Evolutionary conservation across 1,140 invertebrate genomes (phyloP).

Genomic region (Pseudomyrmex concolor): DNA sequence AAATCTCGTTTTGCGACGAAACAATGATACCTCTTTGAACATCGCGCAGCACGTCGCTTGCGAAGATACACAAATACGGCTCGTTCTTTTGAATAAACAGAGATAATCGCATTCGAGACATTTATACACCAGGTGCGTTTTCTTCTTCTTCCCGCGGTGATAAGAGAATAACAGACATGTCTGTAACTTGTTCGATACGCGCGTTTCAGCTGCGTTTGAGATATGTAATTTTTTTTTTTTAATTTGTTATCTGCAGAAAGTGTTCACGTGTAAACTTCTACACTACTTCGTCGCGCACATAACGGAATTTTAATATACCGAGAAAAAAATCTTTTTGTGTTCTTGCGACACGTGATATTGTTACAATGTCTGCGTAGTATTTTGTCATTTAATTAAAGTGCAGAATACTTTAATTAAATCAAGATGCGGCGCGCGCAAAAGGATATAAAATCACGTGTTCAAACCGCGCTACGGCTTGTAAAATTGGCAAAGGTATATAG

Average conservation of each 20-base stretch:
- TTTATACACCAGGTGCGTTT: not conserved
- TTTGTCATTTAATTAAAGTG: not conserved
- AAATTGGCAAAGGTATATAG: not conserved
- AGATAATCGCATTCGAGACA: constrained; percentile 5
- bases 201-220: no score
- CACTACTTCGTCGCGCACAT: no score
- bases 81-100: constrained; percentile 21
- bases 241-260: no score
- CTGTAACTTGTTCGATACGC: not conserved
- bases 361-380: not conserved
- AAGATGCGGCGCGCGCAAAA: not conserved
- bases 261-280: no score
- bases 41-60: not conserved
- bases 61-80: not conserved
- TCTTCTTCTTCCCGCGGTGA: not conserved
- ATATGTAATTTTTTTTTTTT: no score
- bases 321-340: not conserved
- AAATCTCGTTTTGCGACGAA: constrained; percentile 4
- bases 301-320: not conserved
- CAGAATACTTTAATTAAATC: not conserved
- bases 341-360: not conserved
- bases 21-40: not conserved
- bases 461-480: not conserved
- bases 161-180: not conserved
- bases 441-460: not conserved